Conservation (phyloP, 2,888 invertebrate species). For the Drosophila histrio region DNA sequence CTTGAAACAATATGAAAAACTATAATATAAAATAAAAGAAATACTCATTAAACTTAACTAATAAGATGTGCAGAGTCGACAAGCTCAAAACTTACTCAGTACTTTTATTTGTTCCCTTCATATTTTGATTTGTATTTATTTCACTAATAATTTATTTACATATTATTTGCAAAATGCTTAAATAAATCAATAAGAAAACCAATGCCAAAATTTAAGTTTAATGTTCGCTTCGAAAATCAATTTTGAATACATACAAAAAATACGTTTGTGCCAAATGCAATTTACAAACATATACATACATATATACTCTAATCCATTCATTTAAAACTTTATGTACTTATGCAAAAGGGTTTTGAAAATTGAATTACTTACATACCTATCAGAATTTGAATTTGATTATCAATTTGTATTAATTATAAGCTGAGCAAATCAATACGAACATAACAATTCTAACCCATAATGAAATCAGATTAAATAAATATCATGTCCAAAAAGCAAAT, state of each 20-base stretch:
- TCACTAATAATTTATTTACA: slow-evolving; percentile 1
- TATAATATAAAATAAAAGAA: slow-evolving; percentile 27
- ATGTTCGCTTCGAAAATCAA: not conserved
- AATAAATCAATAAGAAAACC: not conserved
- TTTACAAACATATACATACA: no score
- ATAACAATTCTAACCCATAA: slow-evolving; percentile 27
- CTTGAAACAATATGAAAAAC: slow-evolving; percentile 40
- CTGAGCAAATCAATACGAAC: slow-evolving; percentile 20
- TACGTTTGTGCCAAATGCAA: slow-evolving; percentile 34
- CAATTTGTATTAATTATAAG: slow-evolving; percentile 6
- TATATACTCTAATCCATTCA: no score
- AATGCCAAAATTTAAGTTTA: slow-evolving; percentile 19
- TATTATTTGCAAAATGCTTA: not conserved
- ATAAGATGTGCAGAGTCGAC: slow-evolving; percentile 13
- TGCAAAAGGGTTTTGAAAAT: not conserved
- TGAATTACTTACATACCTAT: not conserved
- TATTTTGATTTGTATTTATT: not conserved
- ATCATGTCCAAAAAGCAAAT: slow-evolving; percentile 66
- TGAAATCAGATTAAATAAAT: slow-evolving; percentile 42
- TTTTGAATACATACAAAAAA: slow-evolving; percentile 3
- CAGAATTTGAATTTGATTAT: not conserved
- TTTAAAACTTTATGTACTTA: not conserved
- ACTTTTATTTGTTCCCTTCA: slow-evolving; percentile 1
- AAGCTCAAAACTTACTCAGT: slow-evolving; percentile 31
- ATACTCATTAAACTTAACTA: slow-evolving; percentile 39